Evolutionary conservation across 53 echinoderm and acorn worm species (phyloP).

Genomic region (Henricia sp.): DNA sequence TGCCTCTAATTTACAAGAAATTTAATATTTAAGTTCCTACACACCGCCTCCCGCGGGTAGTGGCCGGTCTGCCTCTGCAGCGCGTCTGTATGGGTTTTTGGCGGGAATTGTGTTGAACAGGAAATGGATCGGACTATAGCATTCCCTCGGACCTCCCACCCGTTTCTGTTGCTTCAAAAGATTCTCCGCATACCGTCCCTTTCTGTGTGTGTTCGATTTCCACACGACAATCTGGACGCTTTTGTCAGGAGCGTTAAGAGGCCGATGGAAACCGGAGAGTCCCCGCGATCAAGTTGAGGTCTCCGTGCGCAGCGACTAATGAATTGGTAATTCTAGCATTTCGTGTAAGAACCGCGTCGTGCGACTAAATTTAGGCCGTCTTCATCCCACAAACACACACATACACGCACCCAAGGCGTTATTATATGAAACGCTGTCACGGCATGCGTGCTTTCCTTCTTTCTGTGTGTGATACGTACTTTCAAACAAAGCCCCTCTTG

Average conservation of each 20-base stretch:
- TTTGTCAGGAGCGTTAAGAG: conserved; percentile 1
- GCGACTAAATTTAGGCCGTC: background rate
- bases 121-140: conserved; percentile 29
- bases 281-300: conserved; percentile 23
- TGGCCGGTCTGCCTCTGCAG: background rate
- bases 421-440: conserved; percentile 1
- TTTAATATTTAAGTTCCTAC: too few species aligned
- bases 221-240: background rate
- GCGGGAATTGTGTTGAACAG: conserved; percentile 50
- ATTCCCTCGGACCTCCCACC: background rate
- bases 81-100: conserved; percentile 20
- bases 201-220: background rate
- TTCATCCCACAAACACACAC: conserved; percentile 24
- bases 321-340: conserved; percentile 61
- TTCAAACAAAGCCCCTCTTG: conserved; percentile 11
- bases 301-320: conserved; percentile 30
- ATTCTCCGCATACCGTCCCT: conserved; percentile 9
- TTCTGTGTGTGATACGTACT: too few species aligned
- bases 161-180: conserved; percentile 13
- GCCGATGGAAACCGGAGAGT: conserved; percentile 26
- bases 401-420: background rate
- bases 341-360: background rate
- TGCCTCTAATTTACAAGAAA: too few species aligned
- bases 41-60: conserved; percentile 22
- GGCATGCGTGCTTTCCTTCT: background rate